Conservation (phyloP, 2,888 invertebrate species). For the Glyphotaelius pellucidus region DNA sequence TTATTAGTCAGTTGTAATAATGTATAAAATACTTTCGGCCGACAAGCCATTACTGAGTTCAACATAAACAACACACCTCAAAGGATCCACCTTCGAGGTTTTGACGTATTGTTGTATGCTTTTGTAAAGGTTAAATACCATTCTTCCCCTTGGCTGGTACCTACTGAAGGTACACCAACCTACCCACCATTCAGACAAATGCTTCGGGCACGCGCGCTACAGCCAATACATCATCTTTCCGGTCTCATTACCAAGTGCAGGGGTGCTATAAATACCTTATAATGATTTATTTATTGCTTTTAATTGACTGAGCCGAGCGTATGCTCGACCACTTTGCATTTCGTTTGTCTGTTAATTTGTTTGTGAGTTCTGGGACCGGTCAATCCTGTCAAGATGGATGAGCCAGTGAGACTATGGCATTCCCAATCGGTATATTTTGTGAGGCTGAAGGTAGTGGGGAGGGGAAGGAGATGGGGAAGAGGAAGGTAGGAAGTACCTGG, state of each 20-base stretch:
- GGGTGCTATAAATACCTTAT: neutral
- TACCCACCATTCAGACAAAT: neutral
- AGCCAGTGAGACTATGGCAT: no score
- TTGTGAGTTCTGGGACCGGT: no score
- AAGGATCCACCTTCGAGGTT: neutral
- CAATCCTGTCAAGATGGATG: no score
- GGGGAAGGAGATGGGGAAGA: no score
- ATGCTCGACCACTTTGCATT: no score
- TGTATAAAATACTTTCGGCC: neutral
- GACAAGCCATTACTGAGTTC: neutral
- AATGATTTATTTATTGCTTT: no score
- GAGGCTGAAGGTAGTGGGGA: no score
- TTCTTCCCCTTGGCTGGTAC: neutral
- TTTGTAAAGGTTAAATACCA: neutral
- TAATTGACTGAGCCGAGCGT: no score
- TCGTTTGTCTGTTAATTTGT: no score
- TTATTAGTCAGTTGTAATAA: neutral
- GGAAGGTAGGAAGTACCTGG: no score
- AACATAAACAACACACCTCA: neutral
- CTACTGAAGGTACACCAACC: neutral
- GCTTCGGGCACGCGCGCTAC: slow-evolving; percentile 8
- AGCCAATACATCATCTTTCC: neutral
- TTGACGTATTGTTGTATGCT: neutral
- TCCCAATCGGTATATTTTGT: no score
- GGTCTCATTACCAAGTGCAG: slow-evolving; percentile 7